Percentiles rank a stretch among this genome's conserved stretches.
These are phyloP conservation scores for Propithecus deckenii DNA, from an alignment of 2,797 vertebrate genomes.

Conservation along the genomic window DNA sequence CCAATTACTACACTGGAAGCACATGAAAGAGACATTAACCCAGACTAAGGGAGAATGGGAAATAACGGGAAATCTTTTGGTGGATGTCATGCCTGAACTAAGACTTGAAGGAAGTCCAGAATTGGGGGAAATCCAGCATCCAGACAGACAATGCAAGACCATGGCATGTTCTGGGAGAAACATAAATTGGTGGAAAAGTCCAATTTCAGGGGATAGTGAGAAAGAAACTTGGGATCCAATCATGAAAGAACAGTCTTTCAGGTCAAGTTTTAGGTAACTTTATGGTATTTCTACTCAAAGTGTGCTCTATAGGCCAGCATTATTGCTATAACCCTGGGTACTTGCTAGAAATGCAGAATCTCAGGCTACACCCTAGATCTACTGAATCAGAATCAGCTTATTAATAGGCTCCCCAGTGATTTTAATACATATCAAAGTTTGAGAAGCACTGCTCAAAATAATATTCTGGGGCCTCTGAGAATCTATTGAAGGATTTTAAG, in stretches of 20 bases:
- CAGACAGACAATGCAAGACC: neutral
- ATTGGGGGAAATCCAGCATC: neutral
- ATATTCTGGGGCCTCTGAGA: neutral
- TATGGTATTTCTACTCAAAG: neutral
- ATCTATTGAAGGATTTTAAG: conserved; percentile 18
- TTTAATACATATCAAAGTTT: neutral
- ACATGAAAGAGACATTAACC: neutral
- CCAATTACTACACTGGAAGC: neutral
- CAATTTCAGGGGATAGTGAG: neutral
- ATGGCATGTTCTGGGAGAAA: neutral
- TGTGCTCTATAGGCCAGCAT: neutral
- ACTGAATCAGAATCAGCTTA: neutral
- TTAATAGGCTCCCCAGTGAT: neutral
- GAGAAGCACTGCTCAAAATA: conserved; percentile 14
- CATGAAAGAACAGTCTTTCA: neutral
- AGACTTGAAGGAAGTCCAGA: neutral
- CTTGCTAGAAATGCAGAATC: neutral
- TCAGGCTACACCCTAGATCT: neutral
- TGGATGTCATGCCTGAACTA: neutral
- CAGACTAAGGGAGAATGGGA: neutral
- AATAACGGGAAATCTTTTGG: neutral
- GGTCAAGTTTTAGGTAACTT: neutral
- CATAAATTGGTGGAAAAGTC: neutral
- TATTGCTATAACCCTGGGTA: neutral
- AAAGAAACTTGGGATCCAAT: neutral